Evolutionary conservation across 2,113 vertebrate species (phyloP).

Genomic region (Pseudorectes ferrugineus): DNA sequence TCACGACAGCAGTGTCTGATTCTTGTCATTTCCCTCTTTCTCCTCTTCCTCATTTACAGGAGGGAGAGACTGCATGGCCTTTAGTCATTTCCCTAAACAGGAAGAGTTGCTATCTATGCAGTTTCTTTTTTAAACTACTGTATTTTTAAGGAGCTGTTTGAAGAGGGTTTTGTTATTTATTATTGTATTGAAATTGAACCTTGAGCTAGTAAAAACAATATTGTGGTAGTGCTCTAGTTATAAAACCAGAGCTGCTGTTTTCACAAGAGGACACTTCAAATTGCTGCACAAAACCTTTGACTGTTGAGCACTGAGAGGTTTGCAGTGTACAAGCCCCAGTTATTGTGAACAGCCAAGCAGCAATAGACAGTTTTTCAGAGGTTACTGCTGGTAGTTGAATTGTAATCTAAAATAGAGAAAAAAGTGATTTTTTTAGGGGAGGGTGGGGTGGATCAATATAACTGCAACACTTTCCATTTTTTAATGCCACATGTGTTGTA

Average conservation of each 20-base stretch:
- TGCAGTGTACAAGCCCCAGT: background rate
- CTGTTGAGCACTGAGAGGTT: background rate
- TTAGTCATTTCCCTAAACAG: slow-evolving; percentile 27
- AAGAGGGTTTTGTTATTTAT: slow-evolving; percentile 21
- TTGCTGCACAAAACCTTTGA: background rate
- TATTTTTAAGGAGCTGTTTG: slow-evolving; percentile 44
- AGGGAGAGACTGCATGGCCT: background rate
- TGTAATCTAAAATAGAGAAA: background rate
- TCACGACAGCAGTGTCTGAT: background rate
- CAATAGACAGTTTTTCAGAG: background rate
- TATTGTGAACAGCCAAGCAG: background rate
- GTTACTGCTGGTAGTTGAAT: background rate
- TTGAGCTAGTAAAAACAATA: slow-evolving; percentile 41
- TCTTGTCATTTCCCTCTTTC: background rate
- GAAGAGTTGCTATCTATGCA: slow-evolving; percentile 33
- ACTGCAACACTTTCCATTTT: background rate
- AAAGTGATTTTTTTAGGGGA: background rate
- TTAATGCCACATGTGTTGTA: background rate
- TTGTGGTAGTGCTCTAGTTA: background rate
- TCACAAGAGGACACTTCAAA: background rate
- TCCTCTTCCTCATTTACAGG: slow-evolving; percentile 29
- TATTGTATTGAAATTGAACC: slow-evolving; percentile 24
- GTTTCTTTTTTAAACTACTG: slow-evolving; percentile 15
- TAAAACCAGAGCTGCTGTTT: slow-evolving; percentile 19
- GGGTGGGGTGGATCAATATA: background rate